Evolutionary conservation across 2,113 vertebrate genomes (phyloP).

Genomic region (Halcyon senegalensis): DNA sequence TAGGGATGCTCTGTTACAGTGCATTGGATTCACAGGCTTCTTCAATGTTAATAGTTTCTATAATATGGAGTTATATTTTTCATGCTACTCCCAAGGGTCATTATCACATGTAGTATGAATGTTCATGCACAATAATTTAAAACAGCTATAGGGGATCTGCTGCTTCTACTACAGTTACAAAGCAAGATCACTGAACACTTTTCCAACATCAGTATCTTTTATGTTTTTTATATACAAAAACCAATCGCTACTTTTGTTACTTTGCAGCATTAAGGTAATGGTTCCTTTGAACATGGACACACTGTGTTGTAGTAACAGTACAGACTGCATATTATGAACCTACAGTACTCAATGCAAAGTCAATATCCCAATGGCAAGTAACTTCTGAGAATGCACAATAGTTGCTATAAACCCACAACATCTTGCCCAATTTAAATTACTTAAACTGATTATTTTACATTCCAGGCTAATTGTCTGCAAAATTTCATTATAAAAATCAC

Average conservation of each 20-base stretch:
- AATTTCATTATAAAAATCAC: slow-evolving; percentile 65
- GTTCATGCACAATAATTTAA: background rate
- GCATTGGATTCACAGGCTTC: background rate
- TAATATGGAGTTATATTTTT: background rate
- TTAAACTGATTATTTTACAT: slow-evolving; percentile 53
- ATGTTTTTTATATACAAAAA: background rate
- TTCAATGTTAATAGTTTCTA: background rate
- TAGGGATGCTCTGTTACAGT: background rate
- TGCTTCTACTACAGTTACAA: background rate
- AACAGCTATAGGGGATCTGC: background rate
- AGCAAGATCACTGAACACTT: background rate
- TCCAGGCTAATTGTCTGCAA: slow-evolving; percentile 53
- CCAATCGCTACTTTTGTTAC: background rate
- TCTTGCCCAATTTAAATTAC: slow-evolving; percentile 51
- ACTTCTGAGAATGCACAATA: background rate
- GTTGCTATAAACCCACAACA: slow-evolving; percentile 32
- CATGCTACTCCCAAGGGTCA: background rate
- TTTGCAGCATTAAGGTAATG: background rate
- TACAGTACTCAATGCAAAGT: background rate
- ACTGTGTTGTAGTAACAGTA: background rate
- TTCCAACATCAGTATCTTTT: background rate
- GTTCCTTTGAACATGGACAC: slow-evolving; percentile 8
- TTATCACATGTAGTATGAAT: background rate
- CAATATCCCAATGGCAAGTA: slow-evolving; percentile 4
- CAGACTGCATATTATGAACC: slow-evolving; percentile 35